Evolutionary conservation across 2,888 invertebrate species (phyloP), one percentile per base, ranked within the genome.

Genomic region (Scaptomyza flava): DNA sequence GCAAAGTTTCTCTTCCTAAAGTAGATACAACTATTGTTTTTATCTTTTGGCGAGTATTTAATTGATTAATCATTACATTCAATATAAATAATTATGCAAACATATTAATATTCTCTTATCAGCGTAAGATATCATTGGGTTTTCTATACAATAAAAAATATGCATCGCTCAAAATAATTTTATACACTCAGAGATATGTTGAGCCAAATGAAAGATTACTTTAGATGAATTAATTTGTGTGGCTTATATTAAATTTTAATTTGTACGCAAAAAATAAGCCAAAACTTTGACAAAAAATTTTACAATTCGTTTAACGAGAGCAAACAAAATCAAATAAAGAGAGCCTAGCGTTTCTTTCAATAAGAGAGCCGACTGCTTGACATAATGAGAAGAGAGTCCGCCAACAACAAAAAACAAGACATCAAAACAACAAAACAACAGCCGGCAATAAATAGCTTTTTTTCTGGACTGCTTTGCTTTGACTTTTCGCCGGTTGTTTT

Each of bases 371-470:
- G 5, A 1, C 30, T 30, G 20, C 23, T 14, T 65, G 69, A 69
- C 41, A 72, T 69, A 68, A 68, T 23, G 45, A 42, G 11, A 23
- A 43, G 38, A 68, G 31, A 43, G 53, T 36, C 30, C 17, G 31
- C 52, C 38, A 33, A 27, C 27, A 17, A 34, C 6, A 50, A 50
- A 53, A 12, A 23, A 43, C 41, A 45, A 27, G 2, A 38, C 43
- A 41, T 36, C 36, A 47, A 27, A 27, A 67, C 45, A 69, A 47
- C 36, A 47, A 27, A 27, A 67, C 45, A 69, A 47, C 43, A 70
- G 45, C 77, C 77, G 53, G 72, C 64, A 42, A 42, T 42, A 36
- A 57, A 50, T 14, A 42, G 47, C 12, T n/a, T 34, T 36, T 53
- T 41, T 56, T 42, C 8, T 42, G 34, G n/a, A 33, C 46, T 41